A percentile compares a stretch with the other conserved stretches of the same genome.
Conservation (phyloP, 2,888 invertebrate species). For the Hipparchia sbordonii region DNA sequence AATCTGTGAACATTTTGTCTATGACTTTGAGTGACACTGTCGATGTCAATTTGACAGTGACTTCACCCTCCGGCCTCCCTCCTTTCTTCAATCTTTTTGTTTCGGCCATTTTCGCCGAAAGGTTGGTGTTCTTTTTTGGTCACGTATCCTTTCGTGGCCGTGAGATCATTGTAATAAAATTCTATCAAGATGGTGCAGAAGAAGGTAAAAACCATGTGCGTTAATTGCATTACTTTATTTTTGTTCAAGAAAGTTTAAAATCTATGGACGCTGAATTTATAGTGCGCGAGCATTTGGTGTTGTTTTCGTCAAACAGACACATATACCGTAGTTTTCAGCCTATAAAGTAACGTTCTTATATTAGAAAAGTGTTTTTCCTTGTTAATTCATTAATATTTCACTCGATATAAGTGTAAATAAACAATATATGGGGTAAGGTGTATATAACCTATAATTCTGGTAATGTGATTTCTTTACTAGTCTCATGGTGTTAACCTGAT, state of each 20-base stretch:
- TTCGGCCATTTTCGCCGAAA: constrained; percentile 81
- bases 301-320: constrained; percentile 48
- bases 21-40: not conserved
- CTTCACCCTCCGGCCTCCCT: constrained; percentile 34
- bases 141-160: constrained; percentile 80
- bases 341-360: not conserved
- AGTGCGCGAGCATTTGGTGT: constrained; percentile 45
- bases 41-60: not conserved
- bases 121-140: constrained; percentile 73
- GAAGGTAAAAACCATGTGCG: constrained; percentile 82
- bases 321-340: constrained; percentile 10
- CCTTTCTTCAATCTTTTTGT: constrained; percentile 60
- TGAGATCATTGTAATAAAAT: constrained; percentile 73
- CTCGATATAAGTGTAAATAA: constrained; percentile 5
- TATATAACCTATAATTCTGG: constrained; percentile 1
- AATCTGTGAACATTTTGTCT: constrained; percentile 3
- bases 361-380: not conserved
- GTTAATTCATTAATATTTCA: not conserved
- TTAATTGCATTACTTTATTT: constrained; percentile 68
- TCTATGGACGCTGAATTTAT: constrained; percentile 49
- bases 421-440: not conserved
- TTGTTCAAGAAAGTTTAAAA: constrained; percentile 39
- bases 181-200: constrained; percentile 81
- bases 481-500: not conserved
- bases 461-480: constrained; percentile 1